Evolutionary conservation across 2,113 vertebrate genomes (phyloP).

Genomic region (Anseranas semipalmata): DNA sequence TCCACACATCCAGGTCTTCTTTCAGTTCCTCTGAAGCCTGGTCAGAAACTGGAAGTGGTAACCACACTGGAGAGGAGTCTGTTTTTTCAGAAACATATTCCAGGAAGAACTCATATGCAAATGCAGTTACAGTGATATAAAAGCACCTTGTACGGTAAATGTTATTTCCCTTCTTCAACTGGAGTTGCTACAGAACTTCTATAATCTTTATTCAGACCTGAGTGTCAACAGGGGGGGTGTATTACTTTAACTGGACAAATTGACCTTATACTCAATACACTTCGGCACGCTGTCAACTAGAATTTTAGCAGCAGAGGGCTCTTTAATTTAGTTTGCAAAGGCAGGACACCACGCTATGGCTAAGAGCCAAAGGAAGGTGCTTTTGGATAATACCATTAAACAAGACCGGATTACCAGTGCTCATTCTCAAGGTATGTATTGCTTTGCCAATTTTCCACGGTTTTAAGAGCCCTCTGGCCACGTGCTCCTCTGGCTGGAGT

Average conservation of each 20-base stretch:
- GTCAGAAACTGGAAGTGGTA: neutral
- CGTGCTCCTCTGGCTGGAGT: neutral
- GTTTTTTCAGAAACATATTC: neutral
- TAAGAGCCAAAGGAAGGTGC: neutral
- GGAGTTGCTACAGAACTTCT: neutral
- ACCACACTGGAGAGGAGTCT: neutral
- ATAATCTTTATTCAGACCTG: neutral
- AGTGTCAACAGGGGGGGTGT: fast-evolving
- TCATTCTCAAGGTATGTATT: neutral
- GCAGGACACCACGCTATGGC: fast-evolving
- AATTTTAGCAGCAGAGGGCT: constrained; percentile 7
- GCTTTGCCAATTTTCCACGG: neutral
- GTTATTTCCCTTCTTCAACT: neutral
- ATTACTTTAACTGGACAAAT: neutral
- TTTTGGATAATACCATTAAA: neutral
- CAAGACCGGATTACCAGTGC: neutral
- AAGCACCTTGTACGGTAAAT: neutral
- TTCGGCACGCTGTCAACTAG: neutral
- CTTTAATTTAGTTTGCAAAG: neutral
- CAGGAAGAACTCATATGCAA: neutral
- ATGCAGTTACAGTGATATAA: neutral
- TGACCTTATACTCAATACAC: neutral
- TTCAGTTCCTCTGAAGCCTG: neutral
- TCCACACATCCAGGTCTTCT: neutral
- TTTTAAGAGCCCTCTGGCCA: neutral